phyloP scores from a whole-genome alignment of 2,797 vertebrate genomes.

The Liparis tanakae region DNA sequence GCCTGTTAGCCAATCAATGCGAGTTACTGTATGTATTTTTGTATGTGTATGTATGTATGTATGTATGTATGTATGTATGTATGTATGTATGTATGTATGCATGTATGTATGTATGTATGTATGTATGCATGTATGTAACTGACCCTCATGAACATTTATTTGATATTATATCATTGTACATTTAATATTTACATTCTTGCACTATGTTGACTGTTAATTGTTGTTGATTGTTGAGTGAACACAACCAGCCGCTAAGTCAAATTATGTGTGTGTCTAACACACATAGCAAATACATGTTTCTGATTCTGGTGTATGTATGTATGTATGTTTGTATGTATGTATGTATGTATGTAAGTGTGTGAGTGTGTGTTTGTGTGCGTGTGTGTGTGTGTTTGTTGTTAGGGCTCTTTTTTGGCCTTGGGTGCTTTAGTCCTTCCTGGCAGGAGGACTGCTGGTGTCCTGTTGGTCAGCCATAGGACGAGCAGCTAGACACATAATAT shows the following conservation, averaged over 20 bases:
- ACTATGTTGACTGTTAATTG: too few relatives aligned
- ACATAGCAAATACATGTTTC: too few relatives aligned
- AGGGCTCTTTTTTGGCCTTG: slow-evolving; percentile 88
- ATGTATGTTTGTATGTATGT: background rate
- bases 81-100: too few relatives aligned
- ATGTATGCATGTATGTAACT: background rate
- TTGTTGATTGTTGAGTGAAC: too few relatives aligned
- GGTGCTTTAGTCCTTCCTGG: slow-evolving; percentile 85
- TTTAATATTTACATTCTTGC: too few relatives aligned
- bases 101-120: background rate
- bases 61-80: background rate
- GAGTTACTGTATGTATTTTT: slow-evolving; percentile 30
- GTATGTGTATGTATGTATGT: slow-evolving; percentile 18
- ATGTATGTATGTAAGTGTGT: too few relatives aligned
- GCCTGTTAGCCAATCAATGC: slow-evolving; percentile 78
- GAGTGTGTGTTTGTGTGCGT: too few relatives aligned
- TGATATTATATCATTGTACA: too few relatives aligned
- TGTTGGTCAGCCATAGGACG: slow-evolving; percentile 51
- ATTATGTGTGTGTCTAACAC: too few relatives aligned
- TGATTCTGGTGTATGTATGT: too few relatives aligned
- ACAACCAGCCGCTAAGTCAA: too few relatives aligned
- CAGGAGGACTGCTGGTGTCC: slow-evolving; percentile 60
- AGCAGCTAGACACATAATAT: slow-evolving; percentile 34
- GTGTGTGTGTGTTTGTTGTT: slow-evolving; percentile 44
- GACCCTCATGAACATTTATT: too few relatives aligned